Evolutionary conservation across 2,797 vertebrate species (phyloP).

Genomic region (Myripristis jacobus): DNA sequence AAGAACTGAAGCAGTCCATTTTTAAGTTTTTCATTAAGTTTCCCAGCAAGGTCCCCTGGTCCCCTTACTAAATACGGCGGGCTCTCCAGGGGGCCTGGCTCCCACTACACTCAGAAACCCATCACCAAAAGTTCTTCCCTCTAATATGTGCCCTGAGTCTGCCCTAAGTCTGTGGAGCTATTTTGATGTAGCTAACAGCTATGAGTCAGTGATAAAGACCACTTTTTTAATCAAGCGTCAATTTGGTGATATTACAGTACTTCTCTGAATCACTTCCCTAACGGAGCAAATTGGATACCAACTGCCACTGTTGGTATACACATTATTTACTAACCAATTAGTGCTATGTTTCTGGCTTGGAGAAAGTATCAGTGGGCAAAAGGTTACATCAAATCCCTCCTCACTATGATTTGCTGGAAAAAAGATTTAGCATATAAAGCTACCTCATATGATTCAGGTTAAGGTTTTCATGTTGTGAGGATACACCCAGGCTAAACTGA

Average conservation of each 20-base stretch:
- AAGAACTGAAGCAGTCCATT: slow-evolving; percentile 49
- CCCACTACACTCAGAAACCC: slow-evolving; percentile 39
- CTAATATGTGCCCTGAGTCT: slow-evolving; percentile 3
- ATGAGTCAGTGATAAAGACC: not conserved
- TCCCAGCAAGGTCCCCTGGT: slow-evolving; percentile 66
- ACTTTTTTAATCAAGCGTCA: slow-evolving; percentile 5
- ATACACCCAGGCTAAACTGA: slow-evolving; percentile 64
- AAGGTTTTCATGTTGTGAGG: slow-evolving; percentile 41
- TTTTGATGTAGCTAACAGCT: slow-evolving; percentile 7
- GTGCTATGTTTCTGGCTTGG: slow-evolving; percentile 9
- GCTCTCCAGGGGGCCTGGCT: slow-evolving; percentile 65
- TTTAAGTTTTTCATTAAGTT: slow-evolving; percentile 71
- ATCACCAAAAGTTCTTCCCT: not conserved
- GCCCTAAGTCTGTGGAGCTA: slow-evolving; percentile 14
- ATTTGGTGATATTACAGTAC: slow-evolving; percentile 12
- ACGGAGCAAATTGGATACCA: not conserved
- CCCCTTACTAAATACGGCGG: slow-evolving; percentile 72
- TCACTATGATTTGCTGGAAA: slow-evolving; percentile 20
- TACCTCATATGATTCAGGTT: slow-evolving; percentile 49
- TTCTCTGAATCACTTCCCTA: slow-evolving; percentile 13
- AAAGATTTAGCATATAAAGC: slow-evolving; percentile 27
- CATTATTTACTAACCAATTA: slow-evolving; percentile 11
- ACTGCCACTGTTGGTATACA: slow-evolving; percentile 7
- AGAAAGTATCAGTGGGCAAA: slow-evolving; percentile 11
- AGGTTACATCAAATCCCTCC: slow-evolving; percentile 4